phyloP scores from a whole-genome alignment of 1,140 invertebrate genomes.

The Ips typographus region DNA sequence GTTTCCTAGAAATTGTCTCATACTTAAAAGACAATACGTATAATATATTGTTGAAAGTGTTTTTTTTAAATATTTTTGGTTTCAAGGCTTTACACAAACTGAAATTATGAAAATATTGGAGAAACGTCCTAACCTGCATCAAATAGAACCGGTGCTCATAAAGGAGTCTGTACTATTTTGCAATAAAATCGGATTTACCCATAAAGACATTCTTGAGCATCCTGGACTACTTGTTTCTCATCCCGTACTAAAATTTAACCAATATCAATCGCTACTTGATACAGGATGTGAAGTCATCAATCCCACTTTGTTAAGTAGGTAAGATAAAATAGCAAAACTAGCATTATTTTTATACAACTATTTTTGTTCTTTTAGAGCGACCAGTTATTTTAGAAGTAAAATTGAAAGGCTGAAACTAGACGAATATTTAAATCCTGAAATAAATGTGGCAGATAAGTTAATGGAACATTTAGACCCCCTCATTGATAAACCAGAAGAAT shows the following conservation, averaged over 20 bases:
- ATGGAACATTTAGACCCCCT: slow-evolving; percentile 24
- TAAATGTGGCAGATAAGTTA: slow-evolving; percentile 26
- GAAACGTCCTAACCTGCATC: neutral
- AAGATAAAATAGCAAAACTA: slow-evolving; percentile 5
- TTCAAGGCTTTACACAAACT: neutral
- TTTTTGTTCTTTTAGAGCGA: slow-evolving; percentile 16
- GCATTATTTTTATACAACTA: neutral
- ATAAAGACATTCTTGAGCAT: slow-evolving; percentile 34
- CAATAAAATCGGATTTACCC: slow-evolving; percentile 37
- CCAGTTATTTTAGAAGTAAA: slow-evolving; percentile 25
- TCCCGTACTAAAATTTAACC: slow-evolving; percentile 35
- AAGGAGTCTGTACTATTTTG: slow-evolving; percentile 26
- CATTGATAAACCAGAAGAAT: slow-evolving; percentile 15
- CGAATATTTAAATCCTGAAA: slow-evolving; percentile 19
- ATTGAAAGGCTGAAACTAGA: slow-evolving; percentile 1
- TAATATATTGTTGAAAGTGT: too few relatives aligned
- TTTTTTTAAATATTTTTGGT: too few relatives aligned
- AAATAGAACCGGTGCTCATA: slow-evolving; percentile 7
- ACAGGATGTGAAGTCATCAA: slow-evolving; percentile 40
- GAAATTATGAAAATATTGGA: neutral
- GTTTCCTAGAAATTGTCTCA: too few relatives aligned
- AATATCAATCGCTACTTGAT: slow-evolving; percentile 40
- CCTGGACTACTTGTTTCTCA: slow-evolving; percentile 28
- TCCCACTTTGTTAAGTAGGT: slow-evolving; percentile 39
- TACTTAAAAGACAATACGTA: too few relatives aligned